Base-by-base conservation (phyloP, 2,797 vertebrate genomes). In the Lagodon rhomboides region DNA sequence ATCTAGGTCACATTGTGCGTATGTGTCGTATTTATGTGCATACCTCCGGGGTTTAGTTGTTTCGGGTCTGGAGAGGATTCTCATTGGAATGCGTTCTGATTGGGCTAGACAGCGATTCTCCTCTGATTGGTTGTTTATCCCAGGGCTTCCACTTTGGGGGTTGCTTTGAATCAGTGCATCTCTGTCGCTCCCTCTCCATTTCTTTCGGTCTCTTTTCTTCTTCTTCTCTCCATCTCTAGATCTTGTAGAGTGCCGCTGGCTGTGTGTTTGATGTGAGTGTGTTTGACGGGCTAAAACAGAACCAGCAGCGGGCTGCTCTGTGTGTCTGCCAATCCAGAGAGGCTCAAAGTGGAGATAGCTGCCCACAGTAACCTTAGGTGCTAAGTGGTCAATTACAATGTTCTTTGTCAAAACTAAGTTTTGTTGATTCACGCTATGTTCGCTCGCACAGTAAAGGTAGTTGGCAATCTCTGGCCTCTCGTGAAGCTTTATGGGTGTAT, bases 221-320 rank as follows among this genome's bases (percentile, higher is more conserved):
- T 75, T 64, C 68, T 64, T 70, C 63, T 68, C 60, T 84, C 68
- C 77, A 66, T 88, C 81, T 80, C 70, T 56, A 5, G 90, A 85
- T 87, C 82, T 90, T 3, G 30, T 59, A 43, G 59, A 82, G 77
- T 59, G 90, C 91, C 43, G 72, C 78, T 77, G 85, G 89, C 85
- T 61, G 54, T 83, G 85, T 92, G 86, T 91, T 89, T 94, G 91
- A 90, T 90, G 84, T 85, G 80, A 91, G 76, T 90, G 85, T 90
- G 83, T 91, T 88, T 93, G 90, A 92, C 73, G 82, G 75, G 25
- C 82, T 89, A 89, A 93, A 93, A 71, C 86, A 92, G 82, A 94
- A 91, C 89, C 91, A 92, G 85, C 85, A 90, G 88, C 80, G 80
- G 59, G 55, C 77, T 82, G 87, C 59, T 89, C 75, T 72, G 63